These are phyloP conservation scores for Cephus cinctus DNA, from an alignment of 1,140 invertebrate genomes.

Conservation along the genomic window DNA sequence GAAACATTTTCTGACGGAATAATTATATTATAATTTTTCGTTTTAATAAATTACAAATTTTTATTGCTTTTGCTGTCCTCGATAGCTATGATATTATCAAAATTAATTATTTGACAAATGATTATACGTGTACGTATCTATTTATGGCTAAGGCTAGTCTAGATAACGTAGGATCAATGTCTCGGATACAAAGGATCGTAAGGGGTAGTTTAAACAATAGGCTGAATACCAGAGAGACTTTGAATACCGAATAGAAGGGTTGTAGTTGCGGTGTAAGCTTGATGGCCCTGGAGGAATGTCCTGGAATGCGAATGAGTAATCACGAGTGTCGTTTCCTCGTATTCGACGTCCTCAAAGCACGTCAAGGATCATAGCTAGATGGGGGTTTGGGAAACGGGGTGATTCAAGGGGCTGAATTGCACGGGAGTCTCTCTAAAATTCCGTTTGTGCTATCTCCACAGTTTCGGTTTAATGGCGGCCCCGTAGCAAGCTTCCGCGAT, in stretches of 20 bases:
- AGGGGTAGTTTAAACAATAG: too few species aligned
- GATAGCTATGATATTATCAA: background rate
- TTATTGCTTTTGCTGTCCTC: background rate
- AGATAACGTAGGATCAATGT: too few species aligned
- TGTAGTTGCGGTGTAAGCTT: background rate
- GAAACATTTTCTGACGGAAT: background rate
- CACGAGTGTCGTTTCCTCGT: slow-evolving; percentile 26
- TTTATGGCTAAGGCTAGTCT: background rate
- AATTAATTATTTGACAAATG: background rate
- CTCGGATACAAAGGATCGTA: too few species aligned
- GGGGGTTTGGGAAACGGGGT: slow-evolving; percentile 16
- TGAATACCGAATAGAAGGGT: too few species aligned
- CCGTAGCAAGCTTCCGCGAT: slow-evolving; percentile 12
- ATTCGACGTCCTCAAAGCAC: too few species aligned
- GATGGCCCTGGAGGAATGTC: slow-evolving; percentile 25
- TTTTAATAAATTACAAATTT: background rate
- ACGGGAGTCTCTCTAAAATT: slow-evolving; percentile 23
- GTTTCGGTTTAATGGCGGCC: slow-evolving; percentile 15
- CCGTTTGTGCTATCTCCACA: slow-evolving; percentile 24
- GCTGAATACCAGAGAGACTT: too few species aligned
- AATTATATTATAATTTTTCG: background rate
- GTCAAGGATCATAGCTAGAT: slow-evolving; percentile 1
- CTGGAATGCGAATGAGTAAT: slow-evolving; percentile 31
- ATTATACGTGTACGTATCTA: background rate
- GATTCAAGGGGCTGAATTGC: slow-evolving; percentile 32